phyloP scores from a whole-genome alignment of 2,113 vertebrate genomes.

The Lepus europaeus region DNA sequence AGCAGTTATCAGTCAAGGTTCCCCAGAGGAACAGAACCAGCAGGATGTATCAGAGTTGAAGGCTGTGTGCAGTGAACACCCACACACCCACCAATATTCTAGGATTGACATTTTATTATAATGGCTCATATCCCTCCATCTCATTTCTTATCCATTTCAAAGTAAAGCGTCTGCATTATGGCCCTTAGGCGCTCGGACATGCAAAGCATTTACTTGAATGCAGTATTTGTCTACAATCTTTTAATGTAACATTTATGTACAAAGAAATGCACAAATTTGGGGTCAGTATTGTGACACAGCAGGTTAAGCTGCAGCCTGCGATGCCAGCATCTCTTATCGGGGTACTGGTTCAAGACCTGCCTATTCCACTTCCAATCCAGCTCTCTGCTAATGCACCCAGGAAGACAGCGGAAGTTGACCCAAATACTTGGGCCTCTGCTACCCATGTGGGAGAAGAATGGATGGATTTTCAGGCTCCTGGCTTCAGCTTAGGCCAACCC shows the following conservation, averaged over 20 bases:
- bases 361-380: no score
- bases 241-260: neutral
- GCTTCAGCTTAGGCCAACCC: no score
- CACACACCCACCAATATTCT: neutral
- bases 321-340: no score
- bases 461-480: no score
- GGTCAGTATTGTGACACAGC: no score
- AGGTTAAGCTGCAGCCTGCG: no score
- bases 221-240: neutral
- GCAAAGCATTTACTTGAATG: neutral
- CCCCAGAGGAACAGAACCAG: neutral
- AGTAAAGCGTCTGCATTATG: neutral
- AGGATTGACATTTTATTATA: neutral
- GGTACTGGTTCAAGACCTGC: no score
- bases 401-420: no score
- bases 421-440: no score
- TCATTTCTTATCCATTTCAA: neutral
- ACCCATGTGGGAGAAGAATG: no score
- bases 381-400: no score
- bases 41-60: neutral
- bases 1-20: neutral
- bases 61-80: neutral
- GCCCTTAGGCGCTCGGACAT: neutral
- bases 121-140: neutral
- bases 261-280: neutral